Evolutionary conservation across 1,140 invertebrate genomes (phyloP).

Genomic region (Akabosia matsudoensis): DNA sequence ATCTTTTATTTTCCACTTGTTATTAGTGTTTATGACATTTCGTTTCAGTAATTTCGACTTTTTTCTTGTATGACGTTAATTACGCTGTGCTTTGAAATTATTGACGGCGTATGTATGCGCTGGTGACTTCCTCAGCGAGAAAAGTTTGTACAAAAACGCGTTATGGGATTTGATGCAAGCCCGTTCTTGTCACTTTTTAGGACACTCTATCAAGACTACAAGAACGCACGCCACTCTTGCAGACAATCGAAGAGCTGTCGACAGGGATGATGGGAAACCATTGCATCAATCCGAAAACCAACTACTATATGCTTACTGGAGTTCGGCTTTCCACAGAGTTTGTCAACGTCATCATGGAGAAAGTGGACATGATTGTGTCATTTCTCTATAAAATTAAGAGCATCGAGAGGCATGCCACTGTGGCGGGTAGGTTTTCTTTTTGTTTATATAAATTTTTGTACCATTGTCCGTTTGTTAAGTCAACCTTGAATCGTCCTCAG

Average conservation of each 20-base stretch:
- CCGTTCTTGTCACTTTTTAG: neutral
- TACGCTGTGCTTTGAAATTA: no score
- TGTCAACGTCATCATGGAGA: conserved; percentile 26
- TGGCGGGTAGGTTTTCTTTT: neutral
- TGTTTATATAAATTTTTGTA: no score
- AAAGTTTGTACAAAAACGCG: no score
- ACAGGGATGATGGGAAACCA: neutral
- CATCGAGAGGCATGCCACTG: conserved; percentile 1
- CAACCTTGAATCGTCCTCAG: no score
- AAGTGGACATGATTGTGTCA: conserved; percentile 33
- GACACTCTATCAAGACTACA: neutral
- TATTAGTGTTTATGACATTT: no score
- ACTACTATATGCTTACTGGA: conserved; percentile 9
- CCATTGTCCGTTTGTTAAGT: no score
- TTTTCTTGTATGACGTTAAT: no score
- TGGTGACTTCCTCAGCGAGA: no score
- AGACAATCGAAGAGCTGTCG: conserved; percentile 31
- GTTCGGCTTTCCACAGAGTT: conserved; percentile 26
- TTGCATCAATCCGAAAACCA: neutral
- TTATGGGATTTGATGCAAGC: no score
- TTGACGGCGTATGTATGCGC: no score
- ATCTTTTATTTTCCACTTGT: no score
- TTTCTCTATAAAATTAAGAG: conserved; percentile 34
- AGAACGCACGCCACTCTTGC: conserved; percentile 6
- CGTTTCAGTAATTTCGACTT: no score